Evolutionary conservation across 2,113 vertebrate species (phyloP), one percentile per base, ranked within the genome.

Genomic region (Rhinoderma darwinii): DNA sequence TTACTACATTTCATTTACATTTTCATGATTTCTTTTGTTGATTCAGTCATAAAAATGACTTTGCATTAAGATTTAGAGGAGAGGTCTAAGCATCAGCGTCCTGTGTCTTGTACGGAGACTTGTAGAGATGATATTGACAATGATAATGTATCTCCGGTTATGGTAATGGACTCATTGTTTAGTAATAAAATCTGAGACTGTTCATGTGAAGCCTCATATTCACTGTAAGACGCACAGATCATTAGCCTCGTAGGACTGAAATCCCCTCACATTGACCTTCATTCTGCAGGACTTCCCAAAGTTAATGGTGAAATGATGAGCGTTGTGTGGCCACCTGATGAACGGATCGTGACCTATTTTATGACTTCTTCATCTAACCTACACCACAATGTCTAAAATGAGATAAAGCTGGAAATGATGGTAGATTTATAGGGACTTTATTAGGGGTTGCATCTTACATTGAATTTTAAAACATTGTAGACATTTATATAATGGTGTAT

Each of bases 251-350:
- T 54, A 51, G 47, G 76, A 32, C 44, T 54, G 27, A 20, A 47
- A 54, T 51, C 51, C 30, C n/a, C n/a, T 17, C 76, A 35, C 5
- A 50, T 54, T 78, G 76, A 78, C 76, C 54, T 78, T 78, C 76
- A 78, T 32, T 30, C 27, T 20, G 27, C 30, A 35, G 30, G 14
- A 78, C 47, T 8, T 78, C 27, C 14, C 47, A 78, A 78, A 54
- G 76, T 51, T 78, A 78, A 54, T 54, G 15, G n/a, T 8, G 44
- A 78, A 35, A 18, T 78, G 25, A 78, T 50, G 51, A 50, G 44
- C 25, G 20, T n/a, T 51, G 30, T 35, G 47, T 22, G 76, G 76
- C 47, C 44, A 78, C 32, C 68, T 22, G 35, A 72, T 14, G 17
- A 72, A 72, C 18, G 12, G 1, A 35, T 17, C 39, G 68, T 22